Evolutionary conservation across 2,888 invertebrate genomes (phyloP), one percentile per base, ranked within the genome.

Genomic region (Heteromyza rotundicornis): DNA sequence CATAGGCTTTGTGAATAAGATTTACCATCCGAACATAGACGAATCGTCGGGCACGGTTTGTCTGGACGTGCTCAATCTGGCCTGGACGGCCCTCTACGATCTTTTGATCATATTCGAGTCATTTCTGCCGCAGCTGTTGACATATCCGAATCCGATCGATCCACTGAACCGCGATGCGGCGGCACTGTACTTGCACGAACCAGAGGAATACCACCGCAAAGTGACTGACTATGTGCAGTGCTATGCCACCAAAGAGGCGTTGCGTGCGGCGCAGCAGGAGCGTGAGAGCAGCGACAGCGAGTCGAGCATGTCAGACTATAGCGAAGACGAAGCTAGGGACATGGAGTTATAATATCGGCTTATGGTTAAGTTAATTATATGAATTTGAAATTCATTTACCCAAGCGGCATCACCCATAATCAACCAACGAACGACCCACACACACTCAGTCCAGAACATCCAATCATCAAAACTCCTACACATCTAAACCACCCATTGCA

Each of bases 91-190:
- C 63, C 87, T 99, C 65, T 99, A 99, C 86, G 97, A 99, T 88
- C 86, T 99, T 81, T 96, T 98, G 76, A 99, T 99, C 86, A 99
- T 99, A 78, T 99, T 99, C 86, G 98, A 98, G 86, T 97, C 97
- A 77, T 99, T 99, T 88, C 89, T 99, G 85, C 99, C 99, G 65
- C 99, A 99, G 86, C 87, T 99, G 84, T 88, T 99, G 83, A 97
- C 98, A 75, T 99, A 99, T 87, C 99, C 99, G 53, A 99, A 99
- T 87, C 98, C 99, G 59, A 96, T 98, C 76, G 99, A 99, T 86
- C 99, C 99, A 32, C 86, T 99, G 70, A 99, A 99, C 86, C 98
- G 99, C 50, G 99, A 99, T 85, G 99, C 99, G 65, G 99, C 99
- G 72, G 96, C 98, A 67, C 92, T 99, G 90, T 99, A 97, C 86